phyloP scores from a whole-genome alignment of 2,797 vertebrate genomes.

The Tragopan temminckii region DNA sequence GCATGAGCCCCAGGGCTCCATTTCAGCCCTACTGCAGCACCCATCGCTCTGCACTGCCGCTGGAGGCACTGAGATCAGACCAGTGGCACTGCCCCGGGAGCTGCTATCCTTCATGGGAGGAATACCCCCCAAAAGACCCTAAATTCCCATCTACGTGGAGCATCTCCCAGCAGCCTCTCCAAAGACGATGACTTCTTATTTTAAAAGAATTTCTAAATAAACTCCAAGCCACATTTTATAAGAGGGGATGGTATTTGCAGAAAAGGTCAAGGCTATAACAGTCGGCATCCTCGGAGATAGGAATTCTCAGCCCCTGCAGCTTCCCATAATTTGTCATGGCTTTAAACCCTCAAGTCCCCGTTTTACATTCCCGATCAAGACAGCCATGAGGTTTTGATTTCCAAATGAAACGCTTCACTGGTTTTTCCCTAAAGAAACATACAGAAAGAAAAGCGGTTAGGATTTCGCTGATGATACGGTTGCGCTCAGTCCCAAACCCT shows the following conservation, averaged over 20 bases:
- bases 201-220: slow-evolving; percentile 57
- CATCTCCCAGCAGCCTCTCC: not conserved
- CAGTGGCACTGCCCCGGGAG: not conserved
- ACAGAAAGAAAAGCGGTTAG: not conserved
- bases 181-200: not conserved
- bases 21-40: not conserved
- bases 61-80: not conserved
- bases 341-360: slow-evolving; percentile 38
- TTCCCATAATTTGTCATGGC: slow-evolving; percentile 62
- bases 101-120: not conserved
- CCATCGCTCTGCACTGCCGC: not conserved
- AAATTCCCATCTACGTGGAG: not conserved
- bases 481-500: not conserved
- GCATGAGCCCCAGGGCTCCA: not conserved
- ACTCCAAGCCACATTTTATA: slow-evolving; percentile 56
- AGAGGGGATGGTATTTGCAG: slow-evolving; percentile 64
- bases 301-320: slow-evolving; percentile 59
- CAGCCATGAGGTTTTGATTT: slow-evolving; percentile 28
- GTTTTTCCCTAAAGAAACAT: not conserved
- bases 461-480: not conserved
- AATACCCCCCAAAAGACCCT: not conserved
- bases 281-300: slow-evolving; percentile 48
- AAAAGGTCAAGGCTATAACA: slow-evolving; percentile 62
- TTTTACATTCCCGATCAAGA: slow-evolving; percentile 13
- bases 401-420: not conserved